Percentiles rank a stretch among this genome's conserved stretches.
phyloP scores from a whole-genome alignment of 2,888 invertebrate genomes.

The Drosophila aldrichi region DNA sequence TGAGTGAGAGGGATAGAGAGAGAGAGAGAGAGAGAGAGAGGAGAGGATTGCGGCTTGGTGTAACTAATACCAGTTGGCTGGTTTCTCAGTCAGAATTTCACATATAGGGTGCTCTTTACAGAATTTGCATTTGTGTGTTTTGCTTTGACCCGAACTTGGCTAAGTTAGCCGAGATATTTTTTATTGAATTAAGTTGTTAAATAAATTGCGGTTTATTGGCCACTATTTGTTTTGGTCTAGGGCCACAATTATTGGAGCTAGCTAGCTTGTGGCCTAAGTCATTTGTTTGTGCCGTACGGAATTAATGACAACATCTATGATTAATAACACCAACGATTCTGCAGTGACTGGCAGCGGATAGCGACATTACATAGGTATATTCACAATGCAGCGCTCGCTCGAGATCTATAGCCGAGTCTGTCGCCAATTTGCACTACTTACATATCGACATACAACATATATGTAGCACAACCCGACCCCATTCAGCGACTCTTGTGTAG shows the following conservation, averaged over 20 bases:
- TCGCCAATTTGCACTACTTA: constrained; percentile 66
- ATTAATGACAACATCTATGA: constrained; percentile 38
- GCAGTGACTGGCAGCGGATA: constrained; percentile 55
- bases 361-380: constrained; percentile 48
- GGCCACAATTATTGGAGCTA: constrained; percentile 56
- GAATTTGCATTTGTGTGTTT: neutral
- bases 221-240: constrained; percentile 55
- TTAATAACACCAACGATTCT: constrained; percentile 67
- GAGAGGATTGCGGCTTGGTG: neutral
- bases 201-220: constrained; percentile 56
- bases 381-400: constrained; percentile 45
- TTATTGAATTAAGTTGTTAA: constrained; percentile 76
- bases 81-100: constrained; percentile 57
- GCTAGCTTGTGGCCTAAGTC: constrained; percentile 69
- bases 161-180: constrained; percentile 44
- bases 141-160: constrained; percentile 52
- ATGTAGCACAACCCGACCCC: constrained; percentile 46
- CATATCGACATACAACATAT: constrained; percentile 8
- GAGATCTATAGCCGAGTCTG: constrained; percentile 54
- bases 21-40: neutral
- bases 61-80: neutral
- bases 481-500: constrained; percentile 55
- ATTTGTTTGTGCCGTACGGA: constrained; percentile 45
- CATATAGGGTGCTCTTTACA: constrained; percentile 41
- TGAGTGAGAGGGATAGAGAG: neutral